Evolutionary conservation across 2,113 vertebrate species (phyloP).

Genomic region (Plestiodon gilberti): DNA sequence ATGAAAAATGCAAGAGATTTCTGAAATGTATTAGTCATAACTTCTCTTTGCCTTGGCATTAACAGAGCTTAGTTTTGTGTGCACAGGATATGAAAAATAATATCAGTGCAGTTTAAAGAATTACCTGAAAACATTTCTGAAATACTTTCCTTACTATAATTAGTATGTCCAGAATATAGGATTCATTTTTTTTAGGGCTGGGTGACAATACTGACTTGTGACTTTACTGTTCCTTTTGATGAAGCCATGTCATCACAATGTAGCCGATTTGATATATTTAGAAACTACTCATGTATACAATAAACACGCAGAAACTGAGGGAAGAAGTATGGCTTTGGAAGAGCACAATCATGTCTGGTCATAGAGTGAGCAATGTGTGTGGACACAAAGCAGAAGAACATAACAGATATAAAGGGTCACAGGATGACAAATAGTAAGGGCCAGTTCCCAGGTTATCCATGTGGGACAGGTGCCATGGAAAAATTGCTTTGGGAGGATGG

Average conservation of each 20-base stretch:
- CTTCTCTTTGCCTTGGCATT: conserved; percentile 27
- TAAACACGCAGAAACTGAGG: conserved; percentile 15
- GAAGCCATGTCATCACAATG: too few species aligned
- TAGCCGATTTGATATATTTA: neutral
- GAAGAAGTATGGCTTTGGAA: conserved; percentile 14
- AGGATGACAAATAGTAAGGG: neutral
- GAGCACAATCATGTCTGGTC: conserved; percentile 4
- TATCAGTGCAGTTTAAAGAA: conserved; percentile 50
- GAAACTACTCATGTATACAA: neutral
- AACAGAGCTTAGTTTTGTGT: conserved; percentile 29
- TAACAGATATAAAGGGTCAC: conserved; percentile 10
- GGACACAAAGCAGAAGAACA: neutral
- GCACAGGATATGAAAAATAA: conserved; percentile 43
- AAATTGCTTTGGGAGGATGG: neutral
- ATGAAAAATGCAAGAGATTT: conserved; percentile 54
- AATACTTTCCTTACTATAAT: conserved; percentile 61
- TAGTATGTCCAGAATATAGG: conserved; percentile 35
- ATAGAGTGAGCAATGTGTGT: neutral
- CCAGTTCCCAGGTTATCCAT: neutral
- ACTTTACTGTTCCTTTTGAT: conserved; percentile 24
- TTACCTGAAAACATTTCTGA: conserved; percentile 41
- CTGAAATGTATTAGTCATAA: conserved; percentile 62
- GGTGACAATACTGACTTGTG: conserved; percentile 36
- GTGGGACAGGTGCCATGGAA: neutral
- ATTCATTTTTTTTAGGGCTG: conserved; percentile 42